Base-by-base conservation (phyloP, 2,797 vertebrate species). In the Crax fasciolata region DNA sequence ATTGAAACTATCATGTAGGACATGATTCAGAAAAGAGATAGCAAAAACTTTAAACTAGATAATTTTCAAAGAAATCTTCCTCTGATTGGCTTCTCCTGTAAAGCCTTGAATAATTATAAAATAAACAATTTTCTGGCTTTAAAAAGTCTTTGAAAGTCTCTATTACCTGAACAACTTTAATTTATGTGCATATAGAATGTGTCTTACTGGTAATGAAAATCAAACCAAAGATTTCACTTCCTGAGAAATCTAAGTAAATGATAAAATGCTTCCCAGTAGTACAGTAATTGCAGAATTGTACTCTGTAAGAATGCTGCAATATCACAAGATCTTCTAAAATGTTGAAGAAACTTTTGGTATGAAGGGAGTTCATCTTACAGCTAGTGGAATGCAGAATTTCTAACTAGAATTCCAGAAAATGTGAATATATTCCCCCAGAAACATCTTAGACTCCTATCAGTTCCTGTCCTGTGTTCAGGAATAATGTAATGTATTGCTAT, bases 1-100 rank as follows among this genome's bases (percentile, higher is more conserved):
- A 97, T 97, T 97, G 95, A 97, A 96, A 92, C 86, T 90, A 94
- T 93, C 92, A 61, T 95, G 94, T 97, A 95, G 55, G 92, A 97
- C 93, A 93, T 67, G 93, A 96, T 97, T 96, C 86, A 86, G 93
- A 77, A 94, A 95, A 94, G 61, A 86, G 79, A 95, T 67, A 94
- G 89, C 67, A 94, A 92, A 78, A 88, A 77, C 93, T 95, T 94
- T 84, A 57, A 96, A 96, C 87, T 91, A 95, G 81, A 91, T 81
- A 4, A 65, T 95, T 95, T 94, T 96, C 84, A 95, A 96, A 95
- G 74, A 87, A 92, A 81, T 84, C 46, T 59, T 85, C 74, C 84
- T 95, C 86, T 32, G 84, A 89, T 92, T 94, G 72, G 77, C 30
- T 94, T 94, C 83, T 76, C 76, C 67, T 83, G 61, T 71, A 80